Percentiles rank a stretch among this genome's conserved stretches.
These are phyloP conservation scores for Hyles vespertilio DNA, from an alignment of 1,140 invertebrate genomes.

Conservation along the genomic window DNA sequence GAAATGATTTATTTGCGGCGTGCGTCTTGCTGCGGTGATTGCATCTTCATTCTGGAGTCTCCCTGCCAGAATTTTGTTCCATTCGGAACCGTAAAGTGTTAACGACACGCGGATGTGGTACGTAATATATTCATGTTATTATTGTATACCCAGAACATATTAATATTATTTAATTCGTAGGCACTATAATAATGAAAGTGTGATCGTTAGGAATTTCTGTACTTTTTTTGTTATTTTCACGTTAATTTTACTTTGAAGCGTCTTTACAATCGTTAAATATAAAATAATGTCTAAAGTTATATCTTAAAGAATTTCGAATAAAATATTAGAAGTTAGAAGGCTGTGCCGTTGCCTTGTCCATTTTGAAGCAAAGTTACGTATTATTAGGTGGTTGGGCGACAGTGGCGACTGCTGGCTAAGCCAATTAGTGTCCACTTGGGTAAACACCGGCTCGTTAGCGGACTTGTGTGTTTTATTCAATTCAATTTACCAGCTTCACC, in stretches of 20 bases:
- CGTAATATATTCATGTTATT: too few relatives aligned
- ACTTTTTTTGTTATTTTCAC: too few relatives aligned
- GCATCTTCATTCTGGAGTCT: conserved; percentile 58
- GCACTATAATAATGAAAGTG: too few relatives aligned
- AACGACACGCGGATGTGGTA: not conserved
- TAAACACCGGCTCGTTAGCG: conserved; percentile 73
- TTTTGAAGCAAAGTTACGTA: conserved; percentile 19
- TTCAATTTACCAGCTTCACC: conserved; percentile 68
- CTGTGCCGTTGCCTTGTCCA: conserved; percentile 33
- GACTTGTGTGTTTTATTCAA: conserved; percentile 73
- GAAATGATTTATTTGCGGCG: conserved; percentile 24
- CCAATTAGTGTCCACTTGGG: conserved; percentile 74
- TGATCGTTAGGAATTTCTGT: too few relatives aligned
- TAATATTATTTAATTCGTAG: too few relatives aligned
- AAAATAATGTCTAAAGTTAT: too few relatives aligned
- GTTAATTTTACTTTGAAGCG: too few relatives aligned
- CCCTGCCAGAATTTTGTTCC: conserved; percentile 34
- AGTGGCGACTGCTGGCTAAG: conserved; percentile 66
- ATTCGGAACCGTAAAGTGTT: conserved; percentile 8
- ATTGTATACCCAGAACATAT: too few relatives aligned
- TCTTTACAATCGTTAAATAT: too few relatives aligned
- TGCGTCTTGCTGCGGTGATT: conserved; percentile 51
- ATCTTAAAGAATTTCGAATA: too few relatives aligned
- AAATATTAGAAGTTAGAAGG: not conserved
- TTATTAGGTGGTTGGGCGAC: not conserved